Conservation (phyloP, 2,888 invertebrate genomes). For the Harpagoxenus sublaevis region DNA sequence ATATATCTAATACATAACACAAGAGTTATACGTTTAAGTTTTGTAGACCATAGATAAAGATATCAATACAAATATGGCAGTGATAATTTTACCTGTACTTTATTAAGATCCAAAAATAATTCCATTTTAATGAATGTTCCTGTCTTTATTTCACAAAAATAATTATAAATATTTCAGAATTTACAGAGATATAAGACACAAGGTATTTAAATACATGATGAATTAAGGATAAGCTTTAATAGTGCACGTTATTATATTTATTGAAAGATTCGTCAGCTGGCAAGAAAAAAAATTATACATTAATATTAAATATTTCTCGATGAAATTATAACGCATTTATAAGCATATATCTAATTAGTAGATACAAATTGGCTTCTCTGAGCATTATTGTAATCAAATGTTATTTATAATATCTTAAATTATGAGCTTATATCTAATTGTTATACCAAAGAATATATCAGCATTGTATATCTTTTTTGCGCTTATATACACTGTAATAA, state of each 20-base stretch:
- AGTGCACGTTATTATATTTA: slow-evolving; percentile 54
- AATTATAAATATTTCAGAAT: slow-evolving; percentile 26
- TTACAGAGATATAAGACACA: slow-evolving; percentile 37
- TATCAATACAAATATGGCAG: slow-evolving; percentile 59
- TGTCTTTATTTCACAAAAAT: slow-evolving; percentile 49
- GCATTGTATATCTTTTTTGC: slow-evolving; percentile 60
- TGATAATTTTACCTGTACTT: slow-evolving; percentile 56
- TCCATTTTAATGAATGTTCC: slow-evolving; percentile 33
- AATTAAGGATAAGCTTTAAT: slow-evolving; percentile 35
- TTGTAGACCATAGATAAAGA: slow-evolving; percentile 48
- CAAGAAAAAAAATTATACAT: slow-evolving; percentile 30
- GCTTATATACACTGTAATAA: slow-evolving; percentile 66
- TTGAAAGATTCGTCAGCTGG: slow-evolving; percentile 28
- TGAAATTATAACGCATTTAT: slow-evolving; percentile 25
- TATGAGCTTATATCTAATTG: slow-evolving; percentile 49
- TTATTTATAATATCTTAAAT: slow-evolving; percentile 34
- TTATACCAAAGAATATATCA: slow-evolving; percentile 57
- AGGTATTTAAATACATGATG: slow-evolving; percentile 42
- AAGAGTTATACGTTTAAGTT: slow-evolving; percentile 30
- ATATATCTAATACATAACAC: slow-evolving; percentile 26
- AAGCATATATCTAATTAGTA: slow-evolving; percentile 50
- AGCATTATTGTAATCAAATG: slow-evolving; percentile 40
- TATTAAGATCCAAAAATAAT: slow-evolving; percentile 46
- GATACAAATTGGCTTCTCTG: slow-evolving; percentile 49
- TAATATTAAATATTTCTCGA: slow-evolving; percentile 38